Conservation (phyloP, 1,140 invertebrate species). For the Solenopsis invicta region DNA sequence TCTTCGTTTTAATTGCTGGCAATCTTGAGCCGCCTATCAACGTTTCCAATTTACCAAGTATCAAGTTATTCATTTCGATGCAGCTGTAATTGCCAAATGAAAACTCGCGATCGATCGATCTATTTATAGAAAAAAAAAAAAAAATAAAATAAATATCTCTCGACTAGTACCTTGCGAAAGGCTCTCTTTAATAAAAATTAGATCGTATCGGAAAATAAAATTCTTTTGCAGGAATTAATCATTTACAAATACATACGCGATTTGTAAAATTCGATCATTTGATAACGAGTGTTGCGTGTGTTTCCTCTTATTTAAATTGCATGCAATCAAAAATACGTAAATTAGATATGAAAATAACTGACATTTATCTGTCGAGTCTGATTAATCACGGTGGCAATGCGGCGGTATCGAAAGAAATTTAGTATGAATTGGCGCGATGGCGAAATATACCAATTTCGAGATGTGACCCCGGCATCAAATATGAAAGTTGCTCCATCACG, state of each 20-base stretch:
- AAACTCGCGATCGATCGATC: conserved; percentile 1
- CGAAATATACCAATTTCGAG: neutral
- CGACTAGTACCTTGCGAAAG: neutral
- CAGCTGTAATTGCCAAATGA: neutral
- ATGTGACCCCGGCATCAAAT: conserved; percentile 34
- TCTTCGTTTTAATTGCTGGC: conserved; percentile 40
- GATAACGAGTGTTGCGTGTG: neutral
- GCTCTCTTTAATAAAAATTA: neutral
- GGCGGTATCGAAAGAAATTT: conserved; percentile 30
- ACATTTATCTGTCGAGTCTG: neutral
- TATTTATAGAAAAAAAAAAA: neutral
- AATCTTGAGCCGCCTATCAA: neutral
- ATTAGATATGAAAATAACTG: conserved; percentile 16
- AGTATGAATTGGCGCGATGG: neutral
- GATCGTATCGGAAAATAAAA: neutral
- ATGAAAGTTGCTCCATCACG: conserved; percentile 35
- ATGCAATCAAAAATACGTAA: neutral
- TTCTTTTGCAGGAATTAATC: neutral
- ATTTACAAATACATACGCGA: neutral
- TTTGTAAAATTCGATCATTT: neutral
- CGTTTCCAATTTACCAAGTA: conserved; percentile 10
- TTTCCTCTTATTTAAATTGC: neutral
- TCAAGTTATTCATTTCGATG: conserved; percentile 18
- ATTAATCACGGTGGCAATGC: conserved; percentile 7
- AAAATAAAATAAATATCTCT: neutral